These are phyloP conservation scores for Marmota monax DNA, from an alignment of 2,113 vertebrate genomes.

Conservation along the genomic window DNA sequence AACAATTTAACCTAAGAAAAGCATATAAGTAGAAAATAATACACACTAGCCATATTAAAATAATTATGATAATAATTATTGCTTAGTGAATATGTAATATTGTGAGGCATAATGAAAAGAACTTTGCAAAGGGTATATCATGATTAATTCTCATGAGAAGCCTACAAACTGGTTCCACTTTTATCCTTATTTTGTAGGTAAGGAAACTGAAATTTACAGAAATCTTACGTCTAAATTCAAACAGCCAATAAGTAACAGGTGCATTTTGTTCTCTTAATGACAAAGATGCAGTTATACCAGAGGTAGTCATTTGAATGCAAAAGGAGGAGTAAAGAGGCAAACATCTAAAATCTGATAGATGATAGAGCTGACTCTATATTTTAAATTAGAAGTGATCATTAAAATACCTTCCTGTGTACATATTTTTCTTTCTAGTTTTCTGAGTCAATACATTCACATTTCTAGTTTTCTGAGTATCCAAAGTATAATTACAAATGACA, in stretches of 20 bases:
- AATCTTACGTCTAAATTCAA: neutral
- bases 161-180: neutral
- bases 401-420: neutral
- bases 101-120: neutral
- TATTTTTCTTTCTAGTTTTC: neutral
- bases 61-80: neutral
- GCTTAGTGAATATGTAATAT: neutral
- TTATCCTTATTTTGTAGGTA: neutral
- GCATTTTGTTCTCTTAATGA: neutral
- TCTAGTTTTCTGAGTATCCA: neutral
- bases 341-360: neutral
- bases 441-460: neutral
- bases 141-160: neutral
- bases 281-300: neutral
- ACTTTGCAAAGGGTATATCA: neutral
- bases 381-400: neutral
- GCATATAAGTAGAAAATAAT: neutral
- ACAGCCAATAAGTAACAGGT: neutral
- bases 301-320: neutral
- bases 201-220: neutral
- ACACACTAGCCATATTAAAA: neutral
- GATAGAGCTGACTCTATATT: neutral
- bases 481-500: neutral
- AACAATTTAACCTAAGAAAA: neutral
- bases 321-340: neutral